A percentile compares a stretch with the other conserved stretches of the same genome.
phyloP scores from a whole-genome alignment of 2,113 vertebrate genomes.

The Zeus faber region DNA sequence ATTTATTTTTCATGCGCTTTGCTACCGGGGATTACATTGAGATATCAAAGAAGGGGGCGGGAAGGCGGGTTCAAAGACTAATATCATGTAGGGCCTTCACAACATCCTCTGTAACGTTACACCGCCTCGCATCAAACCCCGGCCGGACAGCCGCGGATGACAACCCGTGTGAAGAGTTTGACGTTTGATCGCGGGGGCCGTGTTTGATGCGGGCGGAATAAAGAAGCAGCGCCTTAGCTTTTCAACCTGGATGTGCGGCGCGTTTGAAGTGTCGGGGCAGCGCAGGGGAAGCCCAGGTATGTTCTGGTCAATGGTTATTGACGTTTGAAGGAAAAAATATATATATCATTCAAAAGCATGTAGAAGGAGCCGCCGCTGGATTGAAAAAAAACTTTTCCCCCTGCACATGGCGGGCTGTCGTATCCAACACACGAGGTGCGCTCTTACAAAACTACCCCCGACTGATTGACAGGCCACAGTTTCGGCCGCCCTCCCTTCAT shows the following conservation, averaged over 20 bases:
- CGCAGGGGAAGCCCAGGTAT: slow-evolving; percentile 25
- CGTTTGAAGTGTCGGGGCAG: slow-evolving; percentile 54
- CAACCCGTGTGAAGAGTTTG: slow-evolving; percentile 75
- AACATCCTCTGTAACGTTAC: slow-evolving; percentile 63
- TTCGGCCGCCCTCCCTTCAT: no score
- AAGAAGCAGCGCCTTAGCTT: slow-evolving; percentile 60
- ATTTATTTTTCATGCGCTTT: slow-evolving; percentile 48
- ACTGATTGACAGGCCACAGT: no score
- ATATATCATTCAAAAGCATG: not conserved
- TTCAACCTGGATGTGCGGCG: slow-evolving; percentile 43
- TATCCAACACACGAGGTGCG: no score
- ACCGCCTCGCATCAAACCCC: slow-evolving; percentile 68
- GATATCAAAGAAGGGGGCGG: slow-evolving; percentile 39
- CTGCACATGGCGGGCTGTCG: no score
- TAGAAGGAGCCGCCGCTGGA: not conserved
- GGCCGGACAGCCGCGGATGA: slow-evolving; percentile 64
- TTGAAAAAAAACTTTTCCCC: no score
- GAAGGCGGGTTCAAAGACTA: slow-evolving; percentile 28
- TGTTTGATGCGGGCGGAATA: slow-evolving; percentile 65
- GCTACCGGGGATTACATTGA: slow-evolving; percentile 18
- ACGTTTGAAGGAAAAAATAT: slow-evolving; percentile 15
- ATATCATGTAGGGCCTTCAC: slow-evolving; percentile 36
- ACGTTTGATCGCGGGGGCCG: slow-evolving; percentile 72
- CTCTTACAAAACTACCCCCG: no score
- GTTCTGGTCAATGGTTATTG: slow-evolving; percentile 45